Conservation (phyloP, 1,140 invertebrate species). For the Aleiodes sp. region DNA sequence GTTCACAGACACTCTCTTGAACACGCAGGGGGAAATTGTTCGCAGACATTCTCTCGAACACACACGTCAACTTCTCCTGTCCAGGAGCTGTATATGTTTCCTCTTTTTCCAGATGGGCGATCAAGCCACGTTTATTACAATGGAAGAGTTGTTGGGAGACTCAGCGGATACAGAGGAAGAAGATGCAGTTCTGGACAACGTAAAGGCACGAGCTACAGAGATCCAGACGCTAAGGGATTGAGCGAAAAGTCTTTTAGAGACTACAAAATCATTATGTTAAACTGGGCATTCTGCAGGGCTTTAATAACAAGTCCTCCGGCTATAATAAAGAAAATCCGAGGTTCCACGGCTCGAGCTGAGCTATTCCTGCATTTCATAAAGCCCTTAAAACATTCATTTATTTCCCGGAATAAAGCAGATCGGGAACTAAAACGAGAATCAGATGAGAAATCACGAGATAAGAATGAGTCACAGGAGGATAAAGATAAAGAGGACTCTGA, state of each 20-base stretch:
- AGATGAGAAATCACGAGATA: constrained; percentile 32
- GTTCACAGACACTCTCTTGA: neutral
- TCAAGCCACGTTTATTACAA: neutral
- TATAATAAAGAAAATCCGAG: too few relatives aligned
- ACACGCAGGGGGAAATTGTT: neutral
- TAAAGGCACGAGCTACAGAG: constrained; percentile 14
- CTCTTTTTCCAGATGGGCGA: neutral
- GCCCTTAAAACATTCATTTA: too few relatives aligned
- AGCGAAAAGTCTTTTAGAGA: neutral
- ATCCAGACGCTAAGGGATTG: neutral
- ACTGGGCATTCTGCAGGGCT: too few relatives aligned
- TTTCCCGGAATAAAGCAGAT: too few relatives aligned
- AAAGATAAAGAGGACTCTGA: neutral
- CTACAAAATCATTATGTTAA: too few relatives aligned
- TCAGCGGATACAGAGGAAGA: neutral
- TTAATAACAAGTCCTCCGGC: too few relatives aligned
- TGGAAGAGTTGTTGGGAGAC: constrained; percentile 6
- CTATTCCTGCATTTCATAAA: too few relatives aligned
- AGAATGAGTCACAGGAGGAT: constrained; percentile 33
- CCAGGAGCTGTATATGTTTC: neutral
- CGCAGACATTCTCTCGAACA: constrained; percentile 2
- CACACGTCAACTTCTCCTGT: neutral
- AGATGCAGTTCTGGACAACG: neutral
- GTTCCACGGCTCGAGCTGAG: too few relatives aligned
- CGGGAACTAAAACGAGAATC: too few relatives aligned